Evolutionary conservation across 1,140 invertebrate species (phyloP).

Genomic region (Dendroctonus ponderosae): DNA sequence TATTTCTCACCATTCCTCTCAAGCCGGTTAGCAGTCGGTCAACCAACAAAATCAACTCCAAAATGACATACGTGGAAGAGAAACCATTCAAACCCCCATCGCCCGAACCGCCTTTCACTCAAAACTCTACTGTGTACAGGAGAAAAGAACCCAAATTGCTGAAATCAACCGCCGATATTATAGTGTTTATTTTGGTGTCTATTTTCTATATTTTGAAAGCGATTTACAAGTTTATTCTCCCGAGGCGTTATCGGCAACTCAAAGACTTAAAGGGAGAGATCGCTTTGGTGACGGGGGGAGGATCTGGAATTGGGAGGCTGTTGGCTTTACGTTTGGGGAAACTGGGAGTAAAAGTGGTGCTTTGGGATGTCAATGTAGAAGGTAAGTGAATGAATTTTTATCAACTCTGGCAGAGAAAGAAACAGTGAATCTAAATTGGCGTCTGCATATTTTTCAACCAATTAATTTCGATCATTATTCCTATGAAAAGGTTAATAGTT

Average conservation of each 20-base stretch:
- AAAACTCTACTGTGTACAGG: background rate
- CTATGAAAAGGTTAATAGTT: no score
- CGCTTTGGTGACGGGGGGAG: constrained; percentile 85
- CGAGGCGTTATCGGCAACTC: constrained; percentile 52
- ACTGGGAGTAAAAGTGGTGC: constrained; percentile 74
- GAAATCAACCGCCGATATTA: constrained; percentile 59
- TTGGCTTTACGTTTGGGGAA: constrained; percentile 75
- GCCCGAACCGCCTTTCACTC: constrained; percentile 3
- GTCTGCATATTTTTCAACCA: no score
- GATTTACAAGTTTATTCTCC: constrained; percentile 50
- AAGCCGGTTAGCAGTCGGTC: no score
- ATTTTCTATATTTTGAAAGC: constrained; percentile 52
- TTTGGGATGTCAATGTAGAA: constrained; percentile 89
- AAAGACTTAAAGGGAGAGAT: constrained; percentile 70
- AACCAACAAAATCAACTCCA: background rate
- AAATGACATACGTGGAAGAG: constrained; percentile 31
- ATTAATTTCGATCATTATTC: no score
- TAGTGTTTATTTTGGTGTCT: constrained; percentile 61
- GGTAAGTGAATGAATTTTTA: constrained; percentile 54
- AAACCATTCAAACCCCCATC: constrained; percentile 18
- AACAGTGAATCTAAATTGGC: no score
- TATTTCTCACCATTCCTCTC: no score
- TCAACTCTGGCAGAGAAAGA: no score
- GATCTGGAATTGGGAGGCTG: constrained; percentile 84
- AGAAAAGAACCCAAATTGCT: constrained; percentile 43